Percentiles rank a stretch among this genome's conserved stretches.
Evolutionary conservation across 2,888 invertebrate species (phyloP).

Genomic region (Dichetophora obliterata): DNA sequence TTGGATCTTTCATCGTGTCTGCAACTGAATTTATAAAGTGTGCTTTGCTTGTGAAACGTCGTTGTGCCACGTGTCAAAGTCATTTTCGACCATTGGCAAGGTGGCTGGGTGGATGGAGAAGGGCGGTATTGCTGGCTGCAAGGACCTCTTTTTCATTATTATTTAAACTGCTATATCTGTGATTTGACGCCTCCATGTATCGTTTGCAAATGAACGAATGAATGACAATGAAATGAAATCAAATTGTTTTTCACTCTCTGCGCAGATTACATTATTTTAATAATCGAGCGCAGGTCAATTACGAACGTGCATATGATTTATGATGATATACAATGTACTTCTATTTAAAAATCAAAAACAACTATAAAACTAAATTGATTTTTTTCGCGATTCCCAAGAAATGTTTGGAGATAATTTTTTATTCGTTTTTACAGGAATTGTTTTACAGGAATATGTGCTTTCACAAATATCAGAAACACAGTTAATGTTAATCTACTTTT

Average conservation of each 20-base stretch:
- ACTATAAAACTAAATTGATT: no score
- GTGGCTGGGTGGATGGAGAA: background rate
- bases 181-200: constrained; percentile 21
- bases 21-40: constrained; percentile 63
- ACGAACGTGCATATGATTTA: constrained; percentile 20
- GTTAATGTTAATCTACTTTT: no score
- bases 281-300: constrained; percentile 19
- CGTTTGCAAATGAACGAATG: constrained; percentile 19
- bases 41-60: constrained; percentile 52
- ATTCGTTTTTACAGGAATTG: no score
- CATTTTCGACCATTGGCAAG: constrained; percentile 22
- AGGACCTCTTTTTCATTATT: background rate
- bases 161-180: constrained; percentile 10
- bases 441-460: no score
- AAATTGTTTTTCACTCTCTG: background rate
- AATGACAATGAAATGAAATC: constrained; percentile 22
- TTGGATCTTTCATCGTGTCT: constrained; percentile 30
- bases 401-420: no score
- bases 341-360: no score
- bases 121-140: background rate
- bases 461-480: no score
- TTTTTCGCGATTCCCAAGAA: no score
- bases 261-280: constrained; percentile 10
- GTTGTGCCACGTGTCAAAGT: constrained; percentile 50
- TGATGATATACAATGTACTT: background rate